Percentiles rank a stretch among this genome's conserved stretches.
Conservation (phyloP, 2,797 vertebrate species). For the Caiman crocodilus region DNA sequence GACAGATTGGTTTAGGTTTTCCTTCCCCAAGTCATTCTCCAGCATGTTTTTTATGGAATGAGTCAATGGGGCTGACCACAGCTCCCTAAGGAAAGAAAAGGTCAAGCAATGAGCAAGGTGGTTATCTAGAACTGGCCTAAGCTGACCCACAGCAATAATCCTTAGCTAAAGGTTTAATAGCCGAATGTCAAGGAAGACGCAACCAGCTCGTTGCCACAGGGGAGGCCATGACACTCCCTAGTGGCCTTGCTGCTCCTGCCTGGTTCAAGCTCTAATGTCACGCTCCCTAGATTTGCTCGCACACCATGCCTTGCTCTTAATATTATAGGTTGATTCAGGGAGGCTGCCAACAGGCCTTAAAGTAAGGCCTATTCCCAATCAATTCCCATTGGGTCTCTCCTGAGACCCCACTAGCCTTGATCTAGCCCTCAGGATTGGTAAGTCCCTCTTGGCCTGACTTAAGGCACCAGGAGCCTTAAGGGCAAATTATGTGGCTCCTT, state of each 20-base stretch:
- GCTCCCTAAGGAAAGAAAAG: constrained; percentile 16
- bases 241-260: fast-evolving
- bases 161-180: not conserved
- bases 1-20: not conserved
- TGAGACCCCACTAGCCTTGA: too few species aligned
- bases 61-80: constrained; percentile 43
- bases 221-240: not conserved
- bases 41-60: not conserved
- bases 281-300: too few species aligned
- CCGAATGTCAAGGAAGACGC: not conserved
- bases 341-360: too few species aligned
- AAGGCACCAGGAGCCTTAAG: too few species aligned
- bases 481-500: too few species aligned
- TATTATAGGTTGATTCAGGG: too few species aligned
- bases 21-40: not conserved
- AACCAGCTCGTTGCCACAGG: not conserved
- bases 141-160: not conserved
- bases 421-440: too few species aligned
- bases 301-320: too few species aligned
- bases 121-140: constrained; percentile 25
- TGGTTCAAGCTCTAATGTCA: too few species aligned
- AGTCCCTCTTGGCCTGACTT: too few species aligned
- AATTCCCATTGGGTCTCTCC: too few species aligned
- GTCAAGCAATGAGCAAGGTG: constrained; percentile 4
- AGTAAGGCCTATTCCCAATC: too few species aligned